Conservation (phyloP, 1,140 invertebrate genomes). For the Neotoxoptera formosana region DNA sequence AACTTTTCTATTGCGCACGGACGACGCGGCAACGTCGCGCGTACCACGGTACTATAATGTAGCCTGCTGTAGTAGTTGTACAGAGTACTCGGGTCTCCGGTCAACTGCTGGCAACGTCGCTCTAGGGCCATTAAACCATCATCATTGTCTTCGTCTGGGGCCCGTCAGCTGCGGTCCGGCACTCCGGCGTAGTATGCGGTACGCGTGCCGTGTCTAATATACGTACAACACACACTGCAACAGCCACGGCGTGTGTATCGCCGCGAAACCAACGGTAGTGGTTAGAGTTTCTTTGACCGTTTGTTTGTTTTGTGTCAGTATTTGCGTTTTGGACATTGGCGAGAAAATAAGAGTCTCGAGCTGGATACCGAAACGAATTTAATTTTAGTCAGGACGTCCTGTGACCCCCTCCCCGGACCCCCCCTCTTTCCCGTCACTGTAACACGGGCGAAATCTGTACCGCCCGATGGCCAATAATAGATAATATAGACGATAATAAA, state of each 20-base stretch:
- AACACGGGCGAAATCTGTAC: neutral
- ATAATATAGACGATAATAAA: constrained; percentile 4
- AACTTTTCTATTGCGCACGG: constrained; percentile 27
- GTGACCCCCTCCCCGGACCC: too few species aligned
- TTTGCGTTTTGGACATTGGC: neutral
- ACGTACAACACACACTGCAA: neutral
- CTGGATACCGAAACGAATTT: neutral
- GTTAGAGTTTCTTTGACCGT: neutral
- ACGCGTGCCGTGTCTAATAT: neutral
- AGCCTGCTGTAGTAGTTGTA: too few species aligned
- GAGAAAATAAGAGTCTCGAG: neutral
- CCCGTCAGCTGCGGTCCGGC: constrained; percentile 26
- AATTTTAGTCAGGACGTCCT: neutral
- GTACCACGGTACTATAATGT: constrained; percentile 4
- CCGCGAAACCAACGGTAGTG: neutral
- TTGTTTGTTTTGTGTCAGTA: neutral
- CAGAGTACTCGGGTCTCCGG: neutral
- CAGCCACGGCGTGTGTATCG: neutral
- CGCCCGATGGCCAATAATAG: neutral
- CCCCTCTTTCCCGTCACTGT: neutral
- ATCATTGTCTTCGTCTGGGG: constrained; percentile 48
- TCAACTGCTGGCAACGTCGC: constrained; percentile 27
- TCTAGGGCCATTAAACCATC: constrained; percentile 52
- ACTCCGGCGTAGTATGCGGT: neutral
- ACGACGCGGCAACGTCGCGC: constrained; percentile 40